Conservation (phyloP, 1,140 invertebrate genomes). For the Pseudomyrmex flavicornis region DNA sequence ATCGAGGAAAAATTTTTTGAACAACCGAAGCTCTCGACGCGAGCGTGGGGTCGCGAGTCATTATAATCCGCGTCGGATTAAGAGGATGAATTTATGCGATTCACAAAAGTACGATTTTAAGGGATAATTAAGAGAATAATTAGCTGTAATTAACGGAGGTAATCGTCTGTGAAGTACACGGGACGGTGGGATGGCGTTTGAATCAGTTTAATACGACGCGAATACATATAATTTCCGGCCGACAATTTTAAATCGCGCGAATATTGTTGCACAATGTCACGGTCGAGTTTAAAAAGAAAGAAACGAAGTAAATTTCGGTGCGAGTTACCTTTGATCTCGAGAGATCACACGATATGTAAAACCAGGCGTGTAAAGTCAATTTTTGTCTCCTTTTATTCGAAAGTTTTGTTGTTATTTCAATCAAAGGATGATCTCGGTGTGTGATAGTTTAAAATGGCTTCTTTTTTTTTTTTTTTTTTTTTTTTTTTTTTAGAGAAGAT, state of each 20-base stretch:
- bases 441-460: too few relatives aligned
- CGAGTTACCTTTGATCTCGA: too few relatives aligned
- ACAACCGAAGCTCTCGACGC: not conserved
- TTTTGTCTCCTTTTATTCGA: too few relatives aligned
- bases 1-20: conserved; percentile 22
- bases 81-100: conserved; percentile 32
- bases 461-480: not conserved
- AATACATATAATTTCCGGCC: conserved; percentile 41
- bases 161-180: conserved; percentile 42
- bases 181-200: conserved; percentile 24
- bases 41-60: not conserved
- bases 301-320: not conserved
- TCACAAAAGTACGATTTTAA: conserved; percentile 49
- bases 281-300: not conserved
- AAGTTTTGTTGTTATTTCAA: too few relatives aligned
- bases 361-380: too few relatives aligned
- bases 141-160: conserved; percentile 62
- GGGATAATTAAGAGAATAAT: conserved; percentile 57
- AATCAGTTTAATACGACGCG: conserved; percentile 52
- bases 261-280: not conserved
- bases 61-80: conserved; percentile 54
- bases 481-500: not conserved
- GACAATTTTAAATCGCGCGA: conserved; percentile 15
- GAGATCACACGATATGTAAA: too few relatives aligned
- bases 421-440: too few relatives aligned